phyloP scores from a whole-genome alignment of 2,888 invertebrate genomes.

The Nemotelus nigrinus region DNA sequence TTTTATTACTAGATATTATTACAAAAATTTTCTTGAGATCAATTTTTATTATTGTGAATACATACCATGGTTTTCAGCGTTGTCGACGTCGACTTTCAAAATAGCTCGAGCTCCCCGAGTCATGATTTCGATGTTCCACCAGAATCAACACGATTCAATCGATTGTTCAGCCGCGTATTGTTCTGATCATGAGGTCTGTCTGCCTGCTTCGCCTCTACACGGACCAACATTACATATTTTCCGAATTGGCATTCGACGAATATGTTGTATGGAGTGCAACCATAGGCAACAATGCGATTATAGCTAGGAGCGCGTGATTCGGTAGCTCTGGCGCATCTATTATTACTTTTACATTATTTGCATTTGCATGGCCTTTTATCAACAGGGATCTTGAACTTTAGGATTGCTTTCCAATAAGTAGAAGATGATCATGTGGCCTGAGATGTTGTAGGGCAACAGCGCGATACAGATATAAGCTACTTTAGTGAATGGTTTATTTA shows the following conservation, averaged over 20 bases:
- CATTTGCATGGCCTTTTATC: slow-evolving; percentile 32
- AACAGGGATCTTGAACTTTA: slow-evolving; percentile 18
- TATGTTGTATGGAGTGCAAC: slow-evolving; percentile 14
- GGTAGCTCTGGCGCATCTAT: slow-evolving; percentile 49
- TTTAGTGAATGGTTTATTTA: no score
- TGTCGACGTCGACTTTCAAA: slow-evolving; percentile 32
- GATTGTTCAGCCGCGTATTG: slow-evolving; percentile 46
- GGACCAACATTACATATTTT: slow-evolving; percentile 16
- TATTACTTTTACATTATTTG: slow-evolving; percentile 45
- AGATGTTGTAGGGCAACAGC: no score
- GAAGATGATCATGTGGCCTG: slow-evolving; percentile 17
- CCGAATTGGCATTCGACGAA: slow-evolving; percentile 30
- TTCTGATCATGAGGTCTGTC: slow-evolving; percentile 19
- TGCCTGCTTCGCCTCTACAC: slow-evolving; percentile 19
- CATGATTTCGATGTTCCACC: slow-evolving; percentile 51
- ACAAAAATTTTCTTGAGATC: slow-evolving; percentile 47
- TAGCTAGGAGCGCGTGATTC: slow-evolving; percentile 50
- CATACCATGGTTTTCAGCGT: slow-evolving; percentile 6
- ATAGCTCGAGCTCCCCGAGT: slow-evolving; percentile 38
- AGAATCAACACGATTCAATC: slow-evolving; percentile 50
- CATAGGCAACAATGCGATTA: slow-evolving; percentile 28
- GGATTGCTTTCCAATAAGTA: not conserved
- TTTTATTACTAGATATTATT: slow-evolving; percentile 36
- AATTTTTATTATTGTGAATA: slow-evolving; percentile 36
- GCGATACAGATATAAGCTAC: no score